Evolutionary conservation across 2,797 vertebrate species (phyloP), one percentile per base, ranked within the genome.

Genomic region (Hydrocynus forskahlii): DNA sequence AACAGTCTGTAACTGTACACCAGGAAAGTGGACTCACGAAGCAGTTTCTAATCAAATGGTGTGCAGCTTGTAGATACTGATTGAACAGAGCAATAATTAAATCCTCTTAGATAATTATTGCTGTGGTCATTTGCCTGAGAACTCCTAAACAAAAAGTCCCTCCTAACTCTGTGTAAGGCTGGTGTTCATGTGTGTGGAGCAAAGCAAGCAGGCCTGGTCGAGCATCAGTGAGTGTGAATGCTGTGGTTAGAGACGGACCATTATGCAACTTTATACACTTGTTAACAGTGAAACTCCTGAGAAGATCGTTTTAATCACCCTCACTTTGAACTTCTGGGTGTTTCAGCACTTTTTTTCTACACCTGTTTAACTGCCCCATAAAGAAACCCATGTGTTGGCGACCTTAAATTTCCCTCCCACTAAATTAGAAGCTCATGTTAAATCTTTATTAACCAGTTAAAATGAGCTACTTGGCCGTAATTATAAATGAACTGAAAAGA

Each of bases 311-410:
- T 76, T 67, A 75, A 74, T 75, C 76, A 66, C 62, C 68, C 81
- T 80, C 72, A 62, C 84, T 88, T 76, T 85, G 86, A 89, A 86
- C 81, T 72, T 72, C 63, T 25, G 69, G 83, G 81, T 86, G 82
- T 82, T 84, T 84, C 79, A 81, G 76, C 14, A 75, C 78, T 52
- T 76, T 81, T 81, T 76, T 64, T 76, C 85, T 85, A 57, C 79
- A 71, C 86, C 80, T 89, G 79, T 86, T 91, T 90, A 75, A 90
- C 83, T 67, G 79, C 80, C 87, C 90, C 81, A 84, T 89, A 90
- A 91, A 88, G 66, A 84, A 54, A 76, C 75, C 70, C 82, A 83
- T 83, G 84, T 86, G 88, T 89, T 86, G 80, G 70, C 86, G 64
- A 83, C 83, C 17, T 67, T 80, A 90, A 89, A 88, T 80, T 67